A percentile compares a stretch with the other conserved stretches of the same genome.
phyloP scores from a whole-genome alignment of 1,140 invertebrate species.

The Philaenus spumarius region DNA sequence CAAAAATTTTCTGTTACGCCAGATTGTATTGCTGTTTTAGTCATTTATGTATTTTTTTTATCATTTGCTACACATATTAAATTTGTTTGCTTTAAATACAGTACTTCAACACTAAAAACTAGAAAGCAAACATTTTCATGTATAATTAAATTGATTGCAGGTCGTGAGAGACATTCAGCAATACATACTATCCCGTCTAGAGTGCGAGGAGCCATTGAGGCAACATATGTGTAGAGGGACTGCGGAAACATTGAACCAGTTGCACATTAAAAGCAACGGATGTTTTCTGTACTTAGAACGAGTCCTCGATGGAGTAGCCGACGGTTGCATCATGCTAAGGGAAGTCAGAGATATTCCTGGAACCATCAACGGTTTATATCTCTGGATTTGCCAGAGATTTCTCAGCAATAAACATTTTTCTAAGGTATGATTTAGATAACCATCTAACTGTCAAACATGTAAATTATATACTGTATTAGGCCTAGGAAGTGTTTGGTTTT shows the following conservation, averaged over 20 bases:
- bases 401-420: conserved; percentile 84
- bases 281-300: conserved; percentile 92
- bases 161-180: conserved; percentile 89
- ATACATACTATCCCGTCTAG: conserved; percentile 85
- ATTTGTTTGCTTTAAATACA: too few relatives aligned
- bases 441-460: too few relatives aligned
- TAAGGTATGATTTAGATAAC: conserved; percentile 54
- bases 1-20: too few relatives aligned
- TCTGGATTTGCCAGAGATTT: conserved; percentile 89
- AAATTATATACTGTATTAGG: too few relatives aligned
- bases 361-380: conserved; percentile 88
- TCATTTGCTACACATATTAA: too few relatives aligned
- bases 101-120: too few relatives aligned
- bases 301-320: conserved; percentile 85
- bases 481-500: too few relatives aligned
- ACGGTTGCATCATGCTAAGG: conserved; percentile 84
- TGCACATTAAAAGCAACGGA: conserved; percentile 95
- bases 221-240: conserved; percentile 78
- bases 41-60: too few relatives aligned
- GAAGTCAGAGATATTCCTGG: conserved; percentile 87
- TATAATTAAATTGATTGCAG: too few relatives aligned
- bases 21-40: too few relatives aligned
- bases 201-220: conserved; percentile 70
- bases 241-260: conserved; percentile 89
- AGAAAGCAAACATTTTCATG: too few relatives aligned